Evolutionary conservation across 2,113 vertebrate genomes (phyloP), one percentile per base, ranked within the genome.

Genomic region (Seriola quinqueradiata): DNA sequence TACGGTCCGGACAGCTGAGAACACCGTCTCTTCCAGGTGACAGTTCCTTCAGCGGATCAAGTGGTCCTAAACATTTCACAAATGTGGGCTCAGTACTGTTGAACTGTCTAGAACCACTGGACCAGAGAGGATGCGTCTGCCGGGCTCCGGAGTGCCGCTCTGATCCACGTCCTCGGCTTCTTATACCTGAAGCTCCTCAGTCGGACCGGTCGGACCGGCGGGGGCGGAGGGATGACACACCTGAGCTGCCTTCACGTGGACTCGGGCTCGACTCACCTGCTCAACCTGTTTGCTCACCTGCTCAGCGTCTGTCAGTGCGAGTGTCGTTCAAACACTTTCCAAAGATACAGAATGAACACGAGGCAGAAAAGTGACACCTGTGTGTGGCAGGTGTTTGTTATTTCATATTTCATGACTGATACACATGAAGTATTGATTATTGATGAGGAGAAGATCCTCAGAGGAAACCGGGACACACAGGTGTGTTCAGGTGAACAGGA

Each of bases 11-110:
- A 61, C 70, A 8, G 17, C n/a, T 46, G 42, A 4, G 14, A 5
- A 58, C 23, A 11, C 55, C 28, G 54, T 58, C 4, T 14, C 23
- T 10, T 23, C 55, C 55, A 58, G 55, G 7, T 64, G 61, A 11
- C 17, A n/a, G 50, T 54, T 75, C 85, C 87, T 28, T 58, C 4
- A 3, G 77, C 60, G 46, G 83, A 57, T 60, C 83, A 83, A 90
- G 89, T 90, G 89, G 89, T 90, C 88, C 89, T 88, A 81, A 90
- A 90, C 89, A 90, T 90, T 90, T 90, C 89, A 88, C 85, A 90
- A 90, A 81, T 0, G 25, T 36, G 9, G 25, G 1, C 25, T 64
- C 9, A 81, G 23, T 32, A 75, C 85, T 88, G 89, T 90, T 85
- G 89, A 90, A 88, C 42, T 90, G 75, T 79, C 32, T 25, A 89